Conservation (phyloP, 92 coral and sea anemone species). For the Desmophyllum pertusum region DNA sequence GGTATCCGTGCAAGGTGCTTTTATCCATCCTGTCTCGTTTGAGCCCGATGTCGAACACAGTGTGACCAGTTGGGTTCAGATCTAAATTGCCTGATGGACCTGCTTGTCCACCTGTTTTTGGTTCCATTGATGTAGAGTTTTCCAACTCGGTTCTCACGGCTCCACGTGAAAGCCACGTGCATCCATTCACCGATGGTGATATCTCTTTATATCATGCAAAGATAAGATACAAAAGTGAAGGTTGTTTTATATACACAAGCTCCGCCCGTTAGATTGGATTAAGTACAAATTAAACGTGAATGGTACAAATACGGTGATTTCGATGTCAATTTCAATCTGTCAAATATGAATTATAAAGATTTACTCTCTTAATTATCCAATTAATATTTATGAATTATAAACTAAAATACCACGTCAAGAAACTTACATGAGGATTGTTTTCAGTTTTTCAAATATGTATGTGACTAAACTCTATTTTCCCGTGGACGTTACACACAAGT, state of each 20-base stretch:
- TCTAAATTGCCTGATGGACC: background rate
- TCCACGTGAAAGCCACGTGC: conserved; percentile 35
- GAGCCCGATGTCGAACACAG: conserved; percentile 37
- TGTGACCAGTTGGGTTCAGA: conserved; percentile 24
- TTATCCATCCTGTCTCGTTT: background rate
- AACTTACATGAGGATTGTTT: too few species aligned
- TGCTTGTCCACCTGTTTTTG: background rate
- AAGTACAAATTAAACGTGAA: too few species aligned
- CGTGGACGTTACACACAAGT: too few species aligned
- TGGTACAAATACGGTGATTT: too few species aligned
- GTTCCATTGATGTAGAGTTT: conserved; percentile 5
- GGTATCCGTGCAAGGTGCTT: conserved; percentile 9
- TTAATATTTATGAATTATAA: too few species aligned
- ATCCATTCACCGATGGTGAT: background rate
- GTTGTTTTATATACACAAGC: background rate
- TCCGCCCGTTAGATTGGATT: too few species aligned
- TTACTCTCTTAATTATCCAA: too few species aligned
- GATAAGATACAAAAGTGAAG: background rate
- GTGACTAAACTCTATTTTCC: too few species aligned
- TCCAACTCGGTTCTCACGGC: conserved; percentile 5
- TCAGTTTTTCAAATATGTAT: too few species aligned
- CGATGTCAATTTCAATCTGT: too few species aligned
- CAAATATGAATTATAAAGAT: too few species aligned
- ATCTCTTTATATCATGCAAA: background rate
- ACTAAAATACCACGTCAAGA: too few species aligned